Base-by-base conservation (phyloP, 2,888 invertebrate species). In the Polydrusus cervinus region DNA sequence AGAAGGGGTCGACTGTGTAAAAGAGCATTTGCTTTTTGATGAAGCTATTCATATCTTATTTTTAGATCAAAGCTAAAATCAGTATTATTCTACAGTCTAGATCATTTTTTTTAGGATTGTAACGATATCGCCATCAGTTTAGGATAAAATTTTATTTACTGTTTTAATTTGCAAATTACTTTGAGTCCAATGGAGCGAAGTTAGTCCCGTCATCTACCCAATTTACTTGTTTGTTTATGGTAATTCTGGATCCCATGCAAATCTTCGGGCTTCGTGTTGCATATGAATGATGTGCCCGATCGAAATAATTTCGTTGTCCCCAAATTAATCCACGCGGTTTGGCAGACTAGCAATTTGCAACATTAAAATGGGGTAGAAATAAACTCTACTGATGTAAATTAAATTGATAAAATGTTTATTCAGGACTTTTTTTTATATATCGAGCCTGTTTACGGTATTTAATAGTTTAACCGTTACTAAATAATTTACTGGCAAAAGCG, bases 211-310 rank as follows among this genome's bases (percentile, higher is more conserved):
- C 57, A 60, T 60, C 57, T 38, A 60, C 38, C 57, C 57, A 60
- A 60, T 60, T 60, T 60, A 38, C 57, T 60, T 60, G 57, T 60
- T 60, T 60, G 57, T 60, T 60, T 60, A 60, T 60, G 57, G 57
- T 60, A 60, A 60, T 60, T 60, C 38, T 18, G n/a, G 57, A 60
- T 60, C 57, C 57, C 38, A 60, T 60, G 57, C 57, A 60, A 60
- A 60, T 60, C 57, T 60, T 60, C 18, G 57, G 38, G 38, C 38
- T 38, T 60, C 16, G 57, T 14, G 57, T 60, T 60, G 57, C 57
- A 60, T 60, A 60, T 60, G 57, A 60, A 60, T 60, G 57, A 60
- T 38, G 57, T 40, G 57, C 57, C 57, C 57, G 57, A 60, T 60
- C 57, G 57, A 60, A 60, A 60, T 60, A 60, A 60, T 60, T 60